Evolutionary conservation across 2,888 invertebrate species (phyloP), one percentile per base, ranked within the genome.

Genomic region (Apoda limacodes): DNA sequence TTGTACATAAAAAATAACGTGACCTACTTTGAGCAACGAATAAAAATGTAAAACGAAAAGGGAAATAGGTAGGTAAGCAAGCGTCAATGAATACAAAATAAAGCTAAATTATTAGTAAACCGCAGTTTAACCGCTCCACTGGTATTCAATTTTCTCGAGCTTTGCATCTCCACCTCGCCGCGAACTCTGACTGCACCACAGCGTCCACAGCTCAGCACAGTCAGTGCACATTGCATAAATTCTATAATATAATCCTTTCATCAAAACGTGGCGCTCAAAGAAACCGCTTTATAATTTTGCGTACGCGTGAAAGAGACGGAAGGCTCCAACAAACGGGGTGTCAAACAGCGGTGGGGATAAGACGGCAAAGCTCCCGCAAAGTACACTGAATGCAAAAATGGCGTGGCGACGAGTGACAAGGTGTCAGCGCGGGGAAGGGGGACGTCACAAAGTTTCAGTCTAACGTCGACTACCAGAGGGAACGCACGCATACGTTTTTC

Each of bases 331-430:
- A 64, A 66, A 67, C 75, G 64, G 72, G 76, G 78, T 78, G 81
- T 81, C 78, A 75, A 74, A 69, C 66, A 58, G 76, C 71, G 75
- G 80, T 75, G 81, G 82, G 80, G 81, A 80, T 80, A 80, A 80
- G 81, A 78, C 76, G 74, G 62, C 72, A 75, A 76, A 78, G 78
- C 78, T 76, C 78, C 78, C 78, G 76, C 78, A 76, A 76, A 76
- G 78, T 76, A 78, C 70, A 78, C 78, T 76, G 71, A 78, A 82
- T 81, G 80, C 78, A 81, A 82, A 80, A 80, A 81, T 81, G 80
- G 80, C 78, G 78, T 64, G 66, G 65, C 67, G 67, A 67, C 70
- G 74, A 74, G 70, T 74, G 80, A 76, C 76, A 76, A 71, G 68
- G 70, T 69, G 72, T 63, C 68, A 66, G 62, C 52, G 67, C 54